phyloP scores from a whole-genome alignment of 2,113 vertebrate species.

The Beaufortia kweichowensis region DNA sequence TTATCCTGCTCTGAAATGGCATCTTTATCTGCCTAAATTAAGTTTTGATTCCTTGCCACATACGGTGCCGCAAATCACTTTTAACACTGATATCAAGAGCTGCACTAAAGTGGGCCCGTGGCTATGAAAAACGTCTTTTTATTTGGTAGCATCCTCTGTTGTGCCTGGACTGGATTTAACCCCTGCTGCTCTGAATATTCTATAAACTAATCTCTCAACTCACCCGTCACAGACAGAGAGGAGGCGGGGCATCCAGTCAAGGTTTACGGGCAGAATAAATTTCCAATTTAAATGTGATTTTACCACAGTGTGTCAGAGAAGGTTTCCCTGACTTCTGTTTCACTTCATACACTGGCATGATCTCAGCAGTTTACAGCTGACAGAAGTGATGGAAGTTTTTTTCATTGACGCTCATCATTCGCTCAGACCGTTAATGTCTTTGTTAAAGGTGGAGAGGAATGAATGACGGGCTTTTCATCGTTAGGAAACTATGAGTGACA shows the following conservation, averaged over 20 bases:
- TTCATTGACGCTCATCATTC: slow-evolving; percentile 46
- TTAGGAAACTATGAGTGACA: slow-evolving; percentile 41
- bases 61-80: slow-evolving; percentile 82
- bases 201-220: slow-evolving; percentile 52
- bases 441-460: slow-evolving; percentile 50
- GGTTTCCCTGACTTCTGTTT: slow-evolving; percentile 53
- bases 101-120: slow-evolving; percentile 74
- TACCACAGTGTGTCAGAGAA: slow-evolving; percentile 57
- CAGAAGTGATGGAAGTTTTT: slow-evolving; percentile 49
- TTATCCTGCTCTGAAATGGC: slow-evolving; percentile 79
- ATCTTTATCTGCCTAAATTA: slow-evolving; percentile 85
- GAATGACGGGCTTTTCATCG: slow-evolving; percentile 49
- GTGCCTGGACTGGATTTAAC: slow-evolving; percentile 40
- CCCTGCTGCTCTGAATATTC: slow-evolving; percentile 55
- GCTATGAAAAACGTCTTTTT: slow-evolving; percentile 68
- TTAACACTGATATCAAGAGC: slow-evolving; percentile 79
- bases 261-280: slow-evolving; percentile 73
- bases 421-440: slow-evolving; percentile 52
- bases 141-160: slow-evolving; percentile 63
- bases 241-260: slow-evolving; percentile 41
- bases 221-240: slow-evolving; percentile 56
- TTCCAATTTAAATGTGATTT: slow-evolving; percentile 72
- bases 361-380: slow-evolving; percentile 27
- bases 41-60: slow-evolving; percentile 84
- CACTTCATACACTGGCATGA: slow-evolving; percentile 37